A percentile compares a stretch with the other conserved stretches of the same genome.
Conservation (phyloP, 2,888 invertebrate genomes). For the Caenorhabditis wallacei region DNA sequence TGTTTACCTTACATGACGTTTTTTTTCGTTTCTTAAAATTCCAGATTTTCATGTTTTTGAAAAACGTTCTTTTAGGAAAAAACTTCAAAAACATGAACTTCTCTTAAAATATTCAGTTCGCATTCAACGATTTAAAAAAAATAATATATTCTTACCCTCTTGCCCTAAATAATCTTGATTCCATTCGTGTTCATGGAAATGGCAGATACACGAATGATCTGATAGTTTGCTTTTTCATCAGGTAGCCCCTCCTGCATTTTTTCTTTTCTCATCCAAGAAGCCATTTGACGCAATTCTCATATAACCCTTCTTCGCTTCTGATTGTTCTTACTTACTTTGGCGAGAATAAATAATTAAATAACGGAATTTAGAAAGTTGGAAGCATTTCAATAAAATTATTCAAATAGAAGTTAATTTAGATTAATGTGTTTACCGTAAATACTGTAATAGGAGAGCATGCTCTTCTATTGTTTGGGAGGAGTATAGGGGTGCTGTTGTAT, state of each 20-base stretch:
- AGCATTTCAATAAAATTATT: neutral
- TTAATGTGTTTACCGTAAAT: too few relatives aligned
- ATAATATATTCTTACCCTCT: neutral
- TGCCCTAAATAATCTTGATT: too few relatives aligned
- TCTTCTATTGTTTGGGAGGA: too few relatives aligned
- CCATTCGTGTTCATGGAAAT: constrained; percentile 2
- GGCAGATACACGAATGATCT: constrained; percentile 20
- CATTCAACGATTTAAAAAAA: neutral
- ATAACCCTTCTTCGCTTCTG: neutral
- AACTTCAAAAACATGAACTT: too few relatives aligned
- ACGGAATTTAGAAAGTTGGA: too few relatives aligned
- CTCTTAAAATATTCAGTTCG: neutral
- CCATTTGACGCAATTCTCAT: neutral
- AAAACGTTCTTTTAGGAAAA: too few relatives aligned
- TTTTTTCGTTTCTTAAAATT: neutral
- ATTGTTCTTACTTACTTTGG: neutral
- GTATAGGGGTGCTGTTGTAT: too few relatives aligned
- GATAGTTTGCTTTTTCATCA: constrained; percentile 48
- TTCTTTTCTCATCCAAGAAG: neutral
- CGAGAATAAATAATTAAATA: too few relatives aligned
- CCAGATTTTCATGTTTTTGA: too few relatives aligned
- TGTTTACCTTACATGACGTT: too few relatives aligned
- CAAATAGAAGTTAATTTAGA: too few relatives aligned
- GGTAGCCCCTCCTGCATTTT: constrained; percentile 20
- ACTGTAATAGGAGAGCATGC: too few relatives aligned